Evolutionary conservation across 2,888 invertebrate genomes (phyloP).

Genomic region (Drosophila pseudotakahashii): DNA sequence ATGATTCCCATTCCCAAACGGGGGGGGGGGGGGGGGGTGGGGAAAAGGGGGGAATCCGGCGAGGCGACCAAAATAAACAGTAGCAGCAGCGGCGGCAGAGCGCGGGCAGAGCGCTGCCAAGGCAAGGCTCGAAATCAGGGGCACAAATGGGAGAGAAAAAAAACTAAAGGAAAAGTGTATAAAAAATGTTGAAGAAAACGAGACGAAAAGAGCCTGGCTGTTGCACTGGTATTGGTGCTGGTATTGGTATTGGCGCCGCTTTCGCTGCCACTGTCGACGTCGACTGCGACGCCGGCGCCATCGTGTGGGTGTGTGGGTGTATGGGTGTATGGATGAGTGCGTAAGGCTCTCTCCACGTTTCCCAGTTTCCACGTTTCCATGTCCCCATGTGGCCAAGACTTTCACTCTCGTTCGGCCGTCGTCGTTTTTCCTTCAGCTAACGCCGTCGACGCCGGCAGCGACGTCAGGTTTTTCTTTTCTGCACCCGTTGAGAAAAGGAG

Average conservation of each 20-base stretch:
- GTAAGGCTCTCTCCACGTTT: conserved; percentile 16
- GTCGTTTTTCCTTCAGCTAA: conserved; percentile 66
- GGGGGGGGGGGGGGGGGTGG: not conserved
- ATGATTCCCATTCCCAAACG: conserved; percentile 11
- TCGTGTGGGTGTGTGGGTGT: conserved; percentile 21
- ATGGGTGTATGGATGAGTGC: conserved; percentile 27
- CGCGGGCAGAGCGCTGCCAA: conserved; percentile 17
- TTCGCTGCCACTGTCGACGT: conserved; percentile 11
- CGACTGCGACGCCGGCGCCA: conserved; percentile 21
- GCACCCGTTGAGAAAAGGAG: not conserved
- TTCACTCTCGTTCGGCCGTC: conserved; percentile 70
- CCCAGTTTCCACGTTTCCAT: not conserved
- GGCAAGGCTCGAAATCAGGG: conserved; percentile 2
- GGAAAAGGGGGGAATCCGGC: conserved; percentile 22
- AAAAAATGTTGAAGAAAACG: conserved; percentile 52
- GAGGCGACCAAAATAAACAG: conserved; percentile 62
- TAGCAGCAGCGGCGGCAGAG: conserved; percentile 21
- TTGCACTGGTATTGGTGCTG: conserved; percentile 5
- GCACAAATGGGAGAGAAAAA: conserved; percentile 6
- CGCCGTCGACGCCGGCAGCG: conserved; percentile 28
- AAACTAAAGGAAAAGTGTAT: conserved; percentile 54
- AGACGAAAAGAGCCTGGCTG: conserved; percentile 42
- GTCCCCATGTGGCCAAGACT: conserved; percentile 60
- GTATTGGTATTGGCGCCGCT: conserved; percentile 32
- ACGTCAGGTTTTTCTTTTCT: conserved; percentile 63